phyloP scores from a whole-genome alignment of 2,888 invertebrate species.

The Rotaria sp. region DNA sequence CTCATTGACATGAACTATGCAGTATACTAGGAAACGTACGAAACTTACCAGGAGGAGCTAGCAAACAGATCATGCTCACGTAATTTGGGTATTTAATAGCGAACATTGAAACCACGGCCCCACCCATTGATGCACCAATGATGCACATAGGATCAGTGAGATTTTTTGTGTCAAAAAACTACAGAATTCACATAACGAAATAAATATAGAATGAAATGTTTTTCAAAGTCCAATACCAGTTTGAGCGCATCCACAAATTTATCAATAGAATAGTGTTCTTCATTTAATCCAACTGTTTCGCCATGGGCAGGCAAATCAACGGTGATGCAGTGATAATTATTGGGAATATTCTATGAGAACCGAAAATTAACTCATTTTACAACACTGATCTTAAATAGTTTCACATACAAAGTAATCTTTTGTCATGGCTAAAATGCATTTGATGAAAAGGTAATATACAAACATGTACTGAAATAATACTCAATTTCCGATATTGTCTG shows the following conservation, averaged over 20 bases:
- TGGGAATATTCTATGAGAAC: neutral
- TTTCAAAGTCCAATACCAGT: too few relatives aligned
- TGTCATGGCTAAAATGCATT: too few relatives aligned
- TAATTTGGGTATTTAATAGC: neutral
- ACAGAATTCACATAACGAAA: too few relatives aligned
- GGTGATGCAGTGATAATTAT: neutral
- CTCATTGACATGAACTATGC: too few relatives aligned
- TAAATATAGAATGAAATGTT: too few relatives aligned
- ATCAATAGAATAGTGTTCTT: neutral
- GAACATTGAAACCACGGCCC: neutral
- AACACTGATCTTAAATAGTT: too few relatives aligned
- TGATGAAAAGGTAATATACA: neutral
- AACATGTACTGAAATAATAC: too few relatives aligned
- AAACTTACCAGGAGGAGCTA: neutral
- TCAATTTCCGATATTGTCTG: too few relatives aligned
- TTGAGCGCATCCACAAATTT: neutral
- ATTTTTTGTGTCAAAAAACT: neutral
- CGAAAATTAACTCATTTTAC: too few relatives aligned
- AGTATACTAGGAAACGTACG: too few relatives aligned
- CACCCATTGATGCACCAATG: neutral
- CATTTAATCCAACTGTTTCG: neutral
- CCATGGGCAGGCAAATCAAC: neutral
- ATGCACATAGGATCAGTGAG: neutral
- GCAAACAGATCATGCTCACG: neutral
- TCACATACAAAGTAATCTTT: too few relatives aligned